Conservation (phyloP, 1,140 invertebrate species). For the Drosophila takahashii region DNA sequence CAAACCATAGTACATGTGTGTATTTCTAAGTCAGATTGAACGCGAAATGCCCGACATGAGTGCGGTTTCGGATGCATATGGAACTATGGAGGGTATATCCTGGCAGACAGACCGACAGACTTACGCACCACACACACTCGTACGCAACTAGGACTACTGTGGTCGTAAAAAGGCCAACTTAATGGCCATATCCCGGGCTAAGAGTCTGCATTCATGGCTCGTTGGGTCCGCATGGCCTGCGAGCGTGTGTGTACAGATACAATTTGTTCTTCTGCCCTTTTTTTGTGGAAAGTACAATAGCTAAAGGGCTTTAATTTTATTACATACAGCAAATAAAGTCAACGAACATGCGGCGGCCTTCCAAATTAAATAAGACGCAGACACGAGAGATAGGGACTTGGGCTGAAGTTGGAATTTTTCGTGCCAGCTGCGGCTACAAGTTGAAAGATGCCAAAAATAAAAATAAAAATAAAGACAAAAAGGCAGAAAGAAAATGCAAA, state of each 20-base stretch:
- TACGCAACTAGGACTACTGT: constrained; percentile 51
- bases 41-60: constrained; percentile 32
- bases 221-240: constrained; percentile 48
- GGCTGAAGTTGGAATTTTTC: constrained; percentile 69
- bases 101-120: not conserved
- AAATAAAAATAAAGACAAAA: not conserved
- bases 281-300: constrained; percentile 68
- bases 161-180: constrained; percentile 75
- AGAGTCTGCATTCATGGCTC: constrained; percentile 79
- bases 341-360: constrained; percentile 72
- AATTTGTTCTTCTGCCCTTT: constrained; percentile 61
- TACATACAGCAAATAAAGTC: constrained; percentile 82
- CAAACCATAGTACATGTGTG: constrained; percentile 6
- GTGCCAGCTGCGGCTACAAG: constrained; percentile 79
- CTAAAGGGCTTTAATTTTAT: constrained; percentile 84
- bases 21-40: constrained; percentile 2
- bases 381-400: constrained; percentile 20
- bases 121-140: not conserved
- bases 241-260: constrained; percentile 47
- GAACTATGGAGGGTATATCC: constrained; percentile 12
- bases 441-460: constrained; percentile 48
- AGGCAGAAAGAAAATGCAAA: not conserved
- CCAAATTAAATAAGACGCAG: constrained; percentile 78
- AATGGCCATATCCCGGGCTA: constrained; percentile 77
- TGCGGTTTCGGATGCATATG: constrained; percentile 27